phyloP scores from a whole-genome alignment of 2,113 vertebrate species.

The Uria aalge region DNA sequence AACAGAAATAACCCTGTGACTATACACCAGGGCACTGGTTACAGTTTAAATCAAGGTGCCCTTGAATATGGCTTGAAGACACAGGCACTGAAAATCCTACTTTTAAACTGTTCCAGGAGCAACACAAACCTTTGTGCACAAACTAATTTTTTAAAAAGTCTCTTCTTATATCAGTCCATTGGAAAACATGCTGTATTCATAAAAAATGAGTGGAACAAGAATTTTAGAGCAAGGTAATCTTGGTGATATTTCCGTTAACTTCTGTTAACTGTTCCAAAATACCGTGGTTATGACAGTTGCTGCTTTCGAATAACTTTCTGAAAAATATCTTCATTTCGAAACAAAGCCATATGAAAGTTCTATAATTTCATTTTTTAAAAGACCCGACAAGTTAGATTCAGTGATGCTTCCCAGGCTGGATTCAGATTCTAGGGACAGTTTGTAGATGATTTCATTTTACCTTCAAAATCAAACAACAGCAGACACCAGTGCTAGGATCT shows the following conservation, averaged over 20 bases:
- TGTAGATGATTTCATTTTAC: not conserved
- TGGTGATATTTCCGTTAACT: not conserved
- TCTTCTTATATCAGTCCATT: not conserved
- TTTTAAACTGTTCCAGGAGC: not conserved
- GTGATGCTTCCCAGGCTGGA: not conserved
- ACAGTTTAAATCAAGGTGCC: constrained; percentile 42
- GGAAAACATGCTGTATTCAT: not conserved
- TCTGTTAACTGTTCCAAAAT: not conserved
- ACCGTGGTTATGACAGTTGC: not conserved
- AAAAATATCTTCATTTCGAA: not conserved
- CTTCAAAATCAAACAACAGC: not conserved
- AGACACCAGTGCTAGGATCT: not conserved
- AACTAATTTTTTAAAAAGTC: not conserved
- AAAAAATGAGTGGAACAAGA: not conserved
- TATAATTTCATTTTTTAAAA: not conserved
- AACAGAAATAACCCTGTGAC: constrained; percentile 34
- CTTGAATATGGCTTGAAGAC: constrained; percentile 32
- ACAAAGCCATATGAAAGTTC: not conserved
- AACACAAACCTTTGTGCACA: not conserved
- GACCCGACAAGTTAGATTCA: not conserved
- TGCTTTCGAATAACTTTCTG: not conserved
- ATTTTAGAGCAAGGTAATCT: not conserved
- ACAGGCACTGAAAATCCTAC: not conserved
- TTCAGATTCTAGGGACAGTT: not conserved
- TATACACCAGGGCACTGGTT: constrained; percentile 20